These are phyloP conservation scores for Hippoglossus stenolepis DNA, from an alignment of 2,113 vertebrate species.

Conservation along the genomic window DNA sequence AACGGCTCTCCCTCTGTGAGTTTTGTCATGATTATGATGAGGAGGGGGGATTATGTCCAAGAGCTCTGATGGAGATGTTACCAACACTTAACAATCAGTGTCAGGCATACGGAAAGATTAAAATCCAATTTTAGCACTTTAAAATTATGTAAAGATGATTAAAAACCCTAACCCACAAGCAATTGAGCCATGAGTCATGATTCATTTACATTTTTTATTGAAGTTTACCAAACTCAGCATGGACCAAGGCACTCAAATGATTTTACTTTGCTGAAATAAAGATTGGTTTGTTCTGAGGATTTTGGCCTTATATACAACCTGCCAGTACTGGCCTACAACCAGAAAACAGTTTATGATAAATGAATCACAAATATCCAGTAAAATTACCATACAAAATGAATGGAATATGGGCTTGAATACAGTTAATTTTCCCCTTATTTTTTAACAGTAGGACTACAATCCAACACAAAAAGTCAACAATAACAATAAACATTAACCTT, in stretches of 20 bases:
- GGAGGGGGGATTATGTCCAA: constrained; percentile 39
- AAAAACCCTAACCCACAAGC: not conserved
- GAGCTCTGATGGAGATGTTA: constrained; percentile 65
- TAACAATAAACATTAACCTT: constrained; percentile 60
- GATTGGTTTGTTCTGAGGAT: constrained; percentile 45
- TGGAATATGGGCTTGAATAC: constrained; percentile 54
- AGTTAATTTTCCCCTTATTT: constrained; percentile 23
- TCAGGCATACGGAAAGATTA: constrained; percentile 2
- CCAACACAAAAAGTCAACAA: constrained; percentile 64
- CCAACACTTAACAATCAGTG: constrained; percentile 54
- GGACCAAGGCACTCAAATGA: constrained; percentile 72
- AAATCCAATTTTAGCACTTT: constrained; percentile 5
- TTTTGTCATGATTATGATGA: constrained; percentile 68
- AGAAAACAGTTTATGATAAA: constrained; percentile 40
- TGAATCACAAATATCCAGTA: constrained; percentile 57
- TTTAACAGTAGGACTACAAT: constrained; percentile 56
- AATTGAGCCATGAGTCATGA: constrained; percentile 30
- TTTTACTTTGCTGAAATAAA: constrained; percentile 47
- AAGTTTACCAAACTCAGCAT: constrained; percentile 70
- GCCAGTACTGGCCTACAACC: constrained; percentile 38
- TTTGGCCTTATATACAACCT: constrained; percentile 38
- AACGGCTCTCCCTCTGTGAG: constrained; percentile 66
- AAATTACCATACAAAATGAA: constrained; percentile 54
- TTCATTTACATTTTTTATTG: constrained; percentile 66
- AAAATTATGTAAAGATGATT: not conserved